Evolutionary conservation across 2,113 vertebrate species (phyloP).

Genomic region (Rattus rattus): DNA sequence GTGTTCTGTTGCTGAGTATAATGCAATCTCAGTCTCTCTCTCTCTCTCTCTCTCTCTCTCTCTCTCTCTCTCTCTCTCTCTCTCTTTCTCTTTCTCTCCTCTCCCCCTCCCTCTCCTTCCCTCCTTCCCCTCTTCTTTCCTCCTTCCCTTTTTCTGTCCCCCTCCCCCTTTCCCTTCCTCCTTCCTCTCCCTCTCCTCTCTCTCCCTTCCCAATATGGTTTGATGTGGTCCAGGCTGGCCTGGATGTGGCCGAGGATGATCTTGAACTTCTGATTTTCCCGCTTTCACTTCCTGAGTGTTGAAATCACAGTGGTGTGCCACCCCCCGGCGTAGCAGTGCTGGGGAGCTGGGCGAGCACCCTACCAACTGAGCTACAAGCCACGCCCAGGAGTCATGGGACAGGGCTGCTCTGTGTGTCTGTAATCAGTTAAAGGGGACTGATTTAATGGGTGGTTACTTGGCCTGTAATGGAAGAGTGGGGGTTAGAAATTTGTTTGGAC

Average conservation of each 20-base stretch:
- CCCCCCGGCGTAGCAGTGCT: too few relatives aligned
- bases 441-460: constrained; percentile 24
- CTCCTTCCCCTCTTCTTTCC: too few relatives aligned
- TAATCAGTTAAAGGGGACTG: not conserved
- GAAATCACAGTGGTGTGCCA: not conserved
- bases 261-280: not conserved
- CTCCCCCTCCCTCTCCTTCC: rapidly evolving
- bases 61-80: not conserved
- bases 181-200: rapidly evolving
- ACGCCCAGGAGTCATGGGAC: constrained; percentile 3
- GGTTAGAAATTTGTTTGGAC: constrained; percentile 38
- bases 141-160: not conserved
- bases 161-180: rapidly evolving
- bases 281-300: too few relatives aligned
- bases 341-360: not conserved
- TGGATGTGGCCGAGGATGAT: not conserved
- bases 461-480: not conserved
- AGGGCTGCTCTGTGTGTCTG: not conserved
- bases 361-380: not conserved
- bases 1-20: not conserved
- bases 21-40: not conserved
- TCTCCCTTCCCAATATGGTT: too few relatives aligned
- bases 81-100: not conserved
- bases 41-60: not conserved
- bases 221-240: not conserved